Evolutionary conservation across 1,140 invertebrate genomes (phyloP).

Genomic region (Choristoneura fumiferana): DNA sequence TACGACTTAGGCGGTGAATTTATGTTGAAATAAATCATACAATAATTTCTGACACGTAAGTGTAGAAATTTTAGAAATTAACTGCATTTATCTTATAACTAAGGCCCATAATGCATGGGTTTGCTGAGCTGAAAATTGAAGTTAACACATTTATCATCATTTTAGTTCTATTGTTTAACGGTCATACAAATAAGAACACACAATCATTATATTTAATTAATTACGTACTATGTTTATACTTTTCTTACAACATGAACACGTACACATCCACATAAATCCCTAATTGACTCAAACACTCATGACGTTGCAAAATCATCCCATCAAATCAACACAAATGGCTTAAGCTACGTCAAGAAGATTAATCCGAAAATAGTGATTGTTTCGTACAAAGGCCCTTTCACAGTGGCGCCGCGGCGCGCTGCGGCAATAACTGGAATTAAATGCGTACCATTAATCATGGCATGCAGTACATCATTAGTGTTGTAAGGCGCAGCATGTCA

Average conservation of each 20-base stretch:
- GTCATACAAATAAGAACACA: too few species aligned
- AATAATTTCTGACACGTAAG: too few species aligned
- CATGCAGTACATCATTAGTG: constrained; percentile 43
- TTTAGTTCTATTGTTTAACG: too few species aligned
- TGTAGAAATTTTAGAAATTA: too few species aligned
- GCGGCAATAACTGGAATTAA: constrained; percentile 59
- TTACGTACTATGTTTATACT: too few species aligned
- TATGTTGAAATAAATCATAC: too few species aligned
- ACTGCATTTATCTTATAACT: too few species aligned
- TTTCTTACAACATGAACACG: background rate
- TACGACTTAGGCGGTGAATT: background rate
- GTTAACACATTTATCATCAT: too few species aligned
- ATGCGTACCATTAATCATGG: constrained; percentile 53
- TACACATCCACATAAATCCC: background rate
- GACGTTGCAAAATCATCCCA: constrained; percentile 17
- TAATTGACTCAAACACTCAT: constrained; percentile 3
- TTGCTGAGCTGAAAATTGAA: too few species aligned
- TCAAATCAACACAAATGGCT: constrained; percentile 15
- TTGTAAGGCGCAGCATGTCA: constrained; percentile 29
- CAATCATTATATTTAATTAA: too few species aligned
- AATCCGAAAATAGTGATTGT: constrained; percentile 34
- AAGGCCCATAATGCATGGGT: too few species aligned
- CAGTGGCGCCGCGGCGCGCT: constrained; percentile 35
- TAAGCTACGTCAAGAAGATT: constrained; percentile 8
- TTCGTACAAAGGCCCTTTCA: constrained; percentile 29